Evolutionary conservation across 2,888 invertebrate genomes (phyloP), one percentile per base, ranked within the genome.

Genomic region (Calliphora vomitoria): DNA sequence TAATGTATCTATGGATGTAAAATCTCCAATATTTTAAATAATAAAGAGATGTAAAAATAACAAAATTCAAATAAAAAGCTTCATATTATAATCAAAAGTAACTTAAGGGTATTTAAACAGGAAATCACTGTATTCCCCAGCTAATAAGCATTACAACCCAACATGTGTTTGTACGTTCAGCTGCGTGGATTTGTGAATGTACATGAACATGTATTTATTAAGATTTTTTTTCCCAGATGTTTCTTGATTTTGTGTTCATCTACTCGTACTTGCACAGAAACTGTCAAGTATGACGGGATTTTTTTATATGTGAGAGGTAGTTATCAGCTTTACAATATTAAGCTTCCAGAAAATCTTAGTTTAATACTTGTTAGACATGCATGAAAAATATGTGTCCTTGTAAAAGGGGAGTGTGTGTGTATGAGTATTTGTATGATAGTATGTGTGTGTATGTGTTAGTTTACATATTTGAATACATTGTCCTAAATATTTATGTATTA

Each of bases 291-390:
- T 60, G 35, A 80, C n/a, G 47, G 8, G 25, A 38, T 53, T 62
- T 78, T 64, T 58, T 25, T 25, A 25, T 41, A 25, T 68, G 50
- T 68, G 50, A 62, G 62, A 20, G 69, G 31, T 55, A 75, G 44
- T 81, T 71, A 64, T 71, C 69, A 69, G 50, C 25, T 68, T 85
- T 60, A 55, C 20, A 60, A 71, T 82, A 66, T 50, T 44, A 79
- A 74, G 53, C 66, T 79, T 69, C 1, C 8, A 38, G 35, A 72
- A 82, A 78, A 82, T 82, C 76, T 79, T 75, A 44, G 60, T 62
- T 74, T 74, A 79, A 74, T 69, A 82, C 68, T 62, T 82, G 78
- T 79, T 74, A 74, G 44, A 72, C 81, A 86, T 72, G 82, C 81
- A 86, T 47, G 53, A 71, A 47, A 72, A 62, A 38, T n/a, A 31